Conservation (phyloP, 2,888 invertebrate genomes). For the Protodeltote pygarga region DNA sequence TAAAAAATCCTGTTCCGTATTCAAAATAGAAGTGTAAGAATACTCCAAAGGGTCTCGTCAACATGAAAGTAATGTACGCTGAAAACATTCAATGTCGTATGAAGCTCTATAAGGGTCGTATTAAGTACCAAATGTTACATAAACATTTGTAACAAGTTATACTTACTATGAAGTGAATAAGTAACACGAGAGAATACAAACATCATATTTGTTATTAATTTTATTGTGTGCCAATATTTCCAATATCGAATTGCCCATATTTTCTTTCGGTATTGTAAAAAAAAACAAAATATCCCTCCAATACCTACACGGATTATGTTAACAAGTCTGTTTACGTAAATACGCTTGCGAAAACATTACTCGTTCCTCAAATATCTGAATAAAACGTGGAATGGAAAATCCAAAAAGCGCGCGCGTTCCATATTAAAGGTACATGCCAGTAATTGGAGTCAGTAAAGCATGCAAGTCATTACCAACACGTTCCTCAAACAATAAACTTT, state of each 20-base stretch:
- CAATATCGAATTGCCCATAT: background rate
- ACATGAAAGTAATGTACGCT: constrained; percentile 29
- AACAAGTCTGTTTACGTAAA: constrained; percentile 45
- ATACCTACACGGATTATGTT: constrained; percentile 37
- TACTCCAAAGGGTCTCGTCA: constrained; percentile 12
- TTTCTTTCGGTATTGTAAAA: constrained; percentile 19
- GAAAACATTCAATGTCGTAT: constrained; percentile 19
- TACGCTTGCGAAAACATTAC: constrained; percentile 27
- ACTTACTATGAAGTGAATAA: no score
- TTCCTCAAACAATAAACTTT: constrained; percentile 43
- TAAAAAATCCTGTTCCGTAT: background rate
- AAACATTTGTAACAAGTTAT: no score
- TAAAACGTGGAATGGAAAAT: constrained; percentile 28
- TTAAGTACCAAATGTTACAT: constrained; percentile 9
- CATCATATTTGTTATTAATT: background rate
- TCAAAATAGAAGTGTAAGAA: constrained; percentile 12
- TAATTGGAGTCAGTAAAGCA: constrained; percentile 44
- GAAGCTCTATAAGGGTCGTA: constrained; percentile 20
- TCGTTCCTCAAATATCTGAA: constrained; percentile 19
- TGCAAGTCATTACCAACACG: constrained; percentile 45
- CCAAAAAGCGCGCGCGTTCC: constrained; percentile 12
- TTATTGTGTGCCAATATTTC: background rate
- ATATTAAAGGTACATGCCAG: constrained; percentile 22
- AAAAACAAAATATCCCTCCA: constrained; percentile 19
- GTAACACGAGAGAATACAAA: background rate